Evolutionary conservation across 2,888 invertebrate species (phyloP).

Genomic region (Drosophila recens): DNA sequence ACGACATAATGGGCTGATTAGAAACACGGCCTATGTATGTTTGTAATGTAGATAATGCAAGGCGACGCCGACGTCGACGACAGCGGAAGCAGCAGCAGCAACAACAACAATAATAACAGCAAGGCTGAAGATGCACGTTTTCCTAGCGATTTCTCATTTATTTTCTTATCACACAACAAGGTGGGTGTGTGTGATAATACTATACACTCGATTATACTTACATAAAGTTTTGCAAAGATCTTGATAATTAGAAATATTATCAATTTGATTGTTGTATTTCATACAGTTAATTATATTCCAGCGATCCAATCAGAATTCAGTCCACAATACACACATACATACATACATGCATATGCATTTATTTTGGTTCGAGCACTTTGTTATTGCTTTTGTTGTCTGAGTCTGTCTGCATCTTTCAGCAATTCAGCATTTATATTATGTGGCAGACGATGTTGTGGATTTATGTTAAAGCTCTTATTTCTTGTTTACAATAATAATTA

Average conservation of each 20-base stretch:
- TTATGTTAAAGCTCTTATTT: background rate
- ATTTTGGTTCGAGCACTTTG: constrained; percentile 73
- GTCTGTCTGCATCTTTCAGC: constrained; percentile 55
- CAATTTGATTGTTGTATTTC: constrained; percentile 18
- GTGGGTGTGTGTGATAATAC: constrained; percentile 50
- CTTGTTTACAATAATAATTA: constrained; percentile 43
- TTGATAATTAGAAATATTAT: constrained; percentile 40
- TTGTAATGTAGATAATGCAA: constrained; percentile 7
- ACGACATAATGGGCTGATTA: constrained; percentile 63
- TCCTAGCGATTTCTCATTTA: constrained; percentile 38
- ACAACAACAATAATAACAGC: background rate
- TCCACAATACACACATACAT: constrained; percentile 42
- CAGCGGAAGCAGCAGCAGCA: constrained; percentile 9
- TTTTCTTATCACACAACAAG: constrained; percentile 42
- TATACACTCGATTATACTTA: constrained; percentile 51
- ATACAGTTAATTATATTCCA: constrained; percentile 37
- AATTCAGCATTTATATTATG: constrained; percentile 18
- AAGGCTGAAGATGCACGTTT: constrained; percentile 51
- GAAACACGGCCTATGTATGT: constrained; percentile 28
- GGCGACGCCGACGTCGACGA: constrained; percentile 3
- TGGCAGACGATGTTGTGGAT: background rate
- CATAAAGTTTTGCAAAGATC: constrained; percentile 64
- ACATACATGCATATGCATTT: constrained; percentile 59
- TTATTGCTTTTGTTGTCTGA: constrained; percentile 72
- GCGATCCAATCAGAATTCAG: constrained; percentile 53